These are phyloP conservation scores for Maccullochella peelii DNA, from an alignment of 2,113 vertebrate species.

Conservation along the genomic window DNA sequence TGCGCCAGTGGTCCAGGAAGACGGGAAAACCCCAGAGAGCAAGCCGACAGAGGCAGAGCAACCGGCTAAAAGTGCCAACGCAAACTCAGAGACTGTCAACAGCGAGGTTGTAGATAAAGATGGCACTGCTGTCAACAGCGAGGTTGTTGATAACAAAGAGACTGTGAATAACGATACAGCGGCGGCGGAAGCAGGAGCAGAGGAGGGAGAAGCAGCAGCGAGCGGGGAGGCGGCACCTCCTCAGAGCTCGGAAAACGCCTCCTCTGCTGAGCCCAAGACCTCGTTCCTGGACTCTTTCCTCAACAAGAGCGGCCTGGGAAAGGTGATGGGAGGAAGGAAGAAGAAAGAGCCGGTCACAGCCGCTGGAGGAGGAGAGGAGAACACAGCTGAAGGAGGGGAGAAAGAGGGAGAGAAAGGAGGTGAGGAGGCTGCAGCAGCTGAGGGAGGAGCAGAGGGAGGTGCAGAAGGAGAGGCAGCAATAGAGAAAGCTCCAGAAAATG, in stretches of 20 bases:
- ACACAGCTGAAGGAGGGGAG: constrained; percentile 59
- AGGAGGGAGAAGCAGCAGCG: constrained; percentile 48
- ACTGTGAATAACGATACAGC: constrained; percentile 70
- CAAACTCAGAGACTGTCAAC: constrained; percentile 73
- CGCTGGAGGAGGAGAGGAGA: constrained; percentile 66
- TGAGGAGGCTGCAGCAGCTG: constrained; percentile 53
- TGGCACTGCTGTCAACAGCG: constrained; percentile 50
- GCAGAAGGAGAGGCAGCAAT: constrained; percentile 64
- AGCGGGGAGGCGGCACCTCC: constrained; percentile 53
- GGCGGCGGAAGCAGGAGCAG: background rate
- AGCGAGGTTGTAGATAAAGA: constrained; percentile 66
- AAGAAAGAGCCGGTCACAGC: constrained; percentile 79
- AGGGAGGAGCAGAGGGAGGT: constrained; percentile 64
- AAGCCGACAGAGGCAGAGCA: constrained; percentile 71
- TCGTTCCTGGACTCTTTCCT: constrained; percentile 86
- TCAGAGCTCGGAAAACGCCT: constrained; percentile 72
- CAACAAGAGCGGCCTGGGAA: constrained; percentile 86
- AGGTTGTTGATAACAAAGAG: constrained; percentile 73
- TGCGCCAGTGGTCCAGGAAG: constrained; percentile 80
- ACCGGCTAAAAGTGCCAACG: constrained; percentile 30
- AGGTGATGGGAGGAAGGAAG: constrained; percentile 85
- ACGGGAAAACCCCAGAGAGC: constrained; percentile 75
- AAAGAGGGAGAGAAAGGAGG: constrained; percentile 77
- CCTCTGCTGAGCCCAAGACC: constrained; percentile 79
- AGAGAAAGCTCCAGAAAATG: constrained; percentile 77